Evolutionary conservation across 64 coral and sea anemone genomes (phyloP), one percentile per base, ranked within the genome.

Genomic region (Stichodactyla mertensii): DNA sequence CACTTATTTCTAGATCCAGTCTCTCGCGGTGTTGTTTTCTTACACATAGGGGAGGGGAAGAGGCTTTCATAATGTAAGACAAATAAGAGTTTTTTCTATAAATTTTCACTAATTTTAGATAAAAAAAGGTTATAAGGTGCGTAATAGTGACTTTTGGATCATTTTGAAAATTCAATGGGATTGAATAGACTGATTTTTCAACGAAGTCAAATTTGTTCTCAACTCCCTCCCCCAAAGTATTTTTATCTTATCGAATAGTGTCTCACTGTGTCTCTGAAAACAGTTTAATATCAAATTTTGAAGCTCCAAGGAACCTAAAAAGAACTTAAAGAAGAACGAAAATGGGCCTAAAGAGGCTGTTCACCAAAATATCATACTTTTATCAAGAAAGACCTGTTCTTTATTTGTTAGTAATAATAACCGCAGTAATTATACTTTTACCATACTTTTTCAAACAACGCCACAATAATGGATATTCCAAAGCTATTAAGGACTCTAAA

Each of bases 291-390:
- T 4, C 0, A 45, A 45, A 45, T 45, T 45, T 45, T 45, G 74
- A 78, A 52, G 74, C 74, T 78, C 45, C 74, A 13, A 10, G 0
- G 27, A 79, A 15, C 31, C 24, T 31, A 55, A 16, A 20, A 4
- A 53, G 16, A 80, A 52, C 51, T 4, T 28, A 10, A 31, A 31
- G 12, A 27, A 74, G 24, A 13, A 27, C 1, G 1, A 31, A 31
- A 74, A 81, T 81, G 78, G 78, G 78, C 78, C n/a, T 81, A 9
- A 81, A 22, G 53, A 81, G 78, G 16, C 15, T 81, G 3, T 54
- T 1, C 6, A 81, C 13, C 53, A n/a, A 81, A 20, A 53, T 81
- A 18, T 81, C 14, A 6, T 54, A 52, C 20, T 81, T 4, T 23
- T 74, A 12, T 23, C 23, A 27, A 28, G 69, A 26, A 31, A 23